Evolutionary conservation across 2,113 vertebrate genomes (phyloP).

Genomic region (Delphinapterus leucas): DNA sequence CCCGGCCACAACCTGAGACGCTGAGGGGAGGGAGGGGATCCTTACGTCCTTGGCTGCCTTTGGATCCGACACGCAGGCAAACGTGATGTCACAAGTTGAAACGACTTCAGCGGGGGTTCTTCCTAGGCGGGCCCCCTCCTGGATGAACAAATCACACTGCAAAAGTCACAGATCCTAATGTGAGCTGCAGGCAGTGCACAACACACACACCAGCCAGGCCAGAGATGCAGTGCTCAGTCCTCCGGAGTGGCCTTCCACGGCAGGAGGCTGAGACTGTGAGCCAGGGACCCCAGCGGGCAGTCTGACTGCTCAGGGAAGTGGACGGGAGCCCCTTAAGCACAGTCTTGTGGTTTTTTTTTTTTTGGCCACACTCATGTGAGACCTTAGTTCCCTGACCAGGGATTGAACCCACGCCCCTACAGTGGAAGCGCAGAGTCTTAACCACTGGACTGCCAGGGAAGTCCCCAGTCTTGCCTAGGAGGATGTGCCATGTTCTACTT

Average conservation of each 20-base stretch:
- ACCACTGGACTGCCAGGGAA: too few species aligned
- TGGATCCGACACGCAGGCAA: slow-evolving; percentile 98
- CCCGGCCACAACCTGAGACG: background rate
- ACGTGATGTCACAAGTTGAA: slow-evolving; percentile 98
- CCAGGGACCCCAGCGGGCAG: background rate
- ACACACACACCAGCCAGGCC: slow-evolving; percentile 51
- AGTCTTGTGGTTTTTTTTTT: background rate
- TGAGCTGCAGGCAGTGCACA: slow-evolving; percentile 70
- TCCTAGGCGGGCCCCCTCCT: slow-evolving; percentile 96
- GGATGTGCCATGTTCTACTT: background rate
- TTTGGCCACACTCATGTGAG: too few species aligned
- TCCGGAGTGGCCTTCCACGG: background rate
- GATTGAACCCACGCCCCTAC: too few species aligned
- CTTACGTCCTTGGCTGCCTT: slow-evolving; percentile 98
- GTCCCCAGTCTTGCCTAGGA: background rate
- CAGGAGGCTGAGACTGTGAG: background rate
- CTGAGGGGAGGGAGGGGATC: slow-evolving; percentile 70
- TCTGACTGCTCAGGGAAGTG: background rate
- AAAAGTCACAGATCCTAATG: slow-evolving; percentile 82
- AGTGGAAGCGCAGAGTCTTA: too few species aligned
- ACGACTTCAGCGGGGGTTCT: slow-evolving; percentile 98
- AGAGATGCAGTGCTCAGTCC: background rate
- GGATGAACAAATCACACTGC: slow-evolving; percentile 99
- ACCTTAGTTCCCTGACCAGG: too few species aligned
- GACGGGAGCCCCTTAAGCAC: background rate